These are phyloP conservation scores for Porites lobata DNA, from an alignment of 92 coral and sea anemone species.

Conservation along the genomic window DNA sequence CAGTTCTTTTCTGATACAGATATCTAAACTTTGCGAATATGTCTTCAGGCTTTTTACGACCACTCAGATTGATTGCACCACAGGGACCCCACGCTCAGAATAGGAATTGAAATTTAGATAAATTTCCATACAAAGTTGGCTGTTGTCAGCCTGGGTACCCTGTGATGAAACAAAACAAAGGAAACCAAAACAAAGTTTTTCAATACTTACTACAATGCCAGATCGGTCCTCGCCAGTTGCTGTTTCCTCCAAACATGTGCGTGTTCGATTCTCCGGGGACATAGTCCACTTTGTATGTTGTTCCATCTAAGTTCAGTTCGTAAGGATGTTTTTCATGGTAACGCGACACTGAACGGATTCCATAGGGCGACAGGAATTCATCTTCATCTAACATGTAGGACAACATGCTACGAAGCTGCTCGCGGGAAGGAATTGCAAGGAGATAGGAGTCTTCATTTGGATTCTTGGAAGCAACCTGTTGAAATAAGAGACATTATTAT, in stretches of 20 bases:
- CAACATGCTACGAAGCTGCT: slow-evolving; percentile 76
- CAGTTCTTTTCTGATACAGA: not conserved
- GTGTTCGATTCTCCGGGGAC: slow-evolving; percentile 97
- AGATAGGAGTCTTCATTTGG: slow-evolving; percentile 79
- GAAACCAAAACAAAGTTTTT: no score
- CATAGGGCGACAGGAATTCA: slow-evolving; percentile 97
- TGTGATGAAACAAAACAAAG: no score
- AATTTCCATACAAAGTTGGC: no score
- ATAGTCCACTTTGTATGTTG: slow-evolving; percentile 85
- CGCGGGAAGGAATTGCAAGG: slow-evolving; percentile 93
- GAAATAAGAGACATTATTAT: not conserved
- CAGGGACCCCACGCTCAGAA: no score
- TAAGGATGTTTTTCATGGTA: slow-evolving; percentile 93
- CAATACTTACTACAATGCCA: slow-evolving; percentile 88
- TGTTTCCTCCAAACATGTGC: slow-evolving; percentile 97
- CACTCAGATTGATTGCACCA: not conserved
- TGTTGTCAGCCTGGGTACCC: no score
- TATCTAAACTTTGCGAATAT: not conserved
- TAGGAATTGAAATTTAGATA: no score
- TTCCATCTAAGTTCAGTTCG: slow-evolving; percentile 73
- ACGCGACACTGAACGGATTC: slow-evolving; percentile 93
- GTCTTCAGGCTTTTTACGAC: not conserved
- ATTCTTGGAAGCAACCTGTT: slow-evolving; percentile 78
- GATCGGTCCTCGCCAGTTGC: slow-evolving; percentile 99
- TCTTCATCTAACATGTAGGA: slow-evolving; percentile 86